A percentile compares a stretch with the other conserved stretches of the same genome.
Evolutionary conservation across 2,888 invertebrate species (phyloP).

Genomic region (Sphecodes monilicornis): DNA sequence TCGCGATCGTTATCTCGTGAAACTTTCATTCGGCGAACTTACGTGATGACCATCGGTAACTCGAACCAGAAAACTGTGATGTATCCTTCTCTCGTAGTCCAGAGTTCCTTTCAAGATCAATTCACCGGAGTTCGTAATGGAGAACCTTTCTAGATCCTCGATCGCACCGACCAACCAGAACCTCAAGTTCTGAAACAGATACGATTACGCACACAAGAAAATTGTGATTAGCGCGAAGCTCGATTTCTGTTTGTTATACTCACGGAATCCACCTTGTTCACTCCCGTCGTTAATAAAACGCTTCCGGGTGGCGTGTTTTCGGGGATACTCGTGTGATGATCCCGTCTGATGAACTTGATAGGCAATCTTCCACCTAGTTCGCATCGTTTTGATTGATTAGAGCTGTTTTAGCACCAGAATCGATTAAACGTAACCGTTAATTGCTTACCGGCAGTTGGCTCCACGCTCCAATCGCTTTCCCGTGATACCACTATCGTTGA

Average conservation of each 20-base stretch:
- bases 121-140: slow-evolving; percentile 92
- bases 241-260: slow-evolving; percentile 53
- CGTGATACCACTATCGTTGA: slow-evolving; percentile 91
- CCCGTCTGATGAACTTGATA: slow-evolving; percentile 89
- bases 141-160: slow-evolving; percentile 90
- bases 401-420: background rate
- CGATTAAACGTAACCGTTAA: background rate
- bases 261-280: slow-evolving; percentile 84
- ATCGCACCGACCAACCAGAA: slow-evolving; percentile 91
- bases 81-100: slow-evolving; percentile 91
- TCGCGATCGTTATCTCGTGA: too few species aligned
- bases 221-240: background rate
- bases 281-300: slow-evolving; percentile 88
- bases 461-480: slow-evolving; percentile 85
- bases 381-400: slow-evolving; percentile 3
- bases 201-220: background rate
- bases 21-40: slow-evolving; percentile 74
- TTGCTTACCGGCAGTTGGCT: slow-evolving; percentile 78
- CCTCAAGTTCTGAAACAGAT: slow-evolving; percentile 86
- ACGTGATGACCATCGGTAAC: slow-evolving; percentile 92
- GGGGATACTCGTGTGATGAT: slow-evolving; percentile 89
- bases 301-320: slow-evolving; percentile 92
- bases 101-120: slow-evolving; percentile 90
- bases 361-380: slow-evolving; percentile 80
- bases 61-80: slow-evolving; percentile 91